A percentile compares a stretch with the other conserved stretches of the same genome.
Conservation (phyloP, 2,888 invertebrate species). For the Flexamia atlantica region DNA sequence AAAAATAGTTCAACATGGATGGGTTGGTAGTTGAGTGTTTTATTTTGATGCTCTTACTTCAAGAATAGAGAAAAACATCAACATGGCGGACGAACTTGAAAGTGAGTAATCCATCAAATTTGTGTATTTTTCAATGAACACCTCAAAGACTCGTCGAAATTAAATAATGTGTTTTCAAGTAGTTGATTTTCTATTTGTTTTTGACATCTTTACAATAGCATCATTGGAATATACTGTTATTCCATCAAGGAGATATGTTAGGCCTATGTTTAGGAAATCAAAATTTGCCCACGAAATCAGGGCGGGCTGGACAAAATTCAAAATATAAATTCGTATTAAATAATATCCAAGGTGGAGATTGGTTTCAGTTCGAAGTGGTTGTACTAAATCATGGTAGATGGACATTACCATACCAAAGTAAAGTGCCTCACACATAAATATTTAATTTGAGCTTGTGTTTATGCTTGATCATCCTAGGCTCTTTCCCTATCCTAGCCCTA, state of each 20-base stretch:
- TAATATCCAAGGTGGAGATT: background rate
- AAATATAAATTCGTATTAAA: conserved; percentile 28
- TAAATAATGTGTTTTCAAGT: background rate
- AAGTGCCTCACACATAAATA: too few relatives aligned
- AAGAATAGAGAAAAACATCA: conserved; percentile 76
- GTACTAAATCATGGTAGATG: too few relatives aligned
- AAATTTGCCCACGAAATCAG: conserved; percentile 41
- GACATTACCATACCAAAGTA: too few relatives aligned
- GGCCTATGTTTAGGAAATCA: conserved; percentile 16
- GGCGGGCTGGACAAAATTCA: conserved; percentile 47
- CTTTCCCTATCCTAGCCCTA: too few relatives aligned
- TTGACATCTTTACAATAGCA: background rate
- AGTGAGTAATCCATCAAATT: conserved; percentile 78
- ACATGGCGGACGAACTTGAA: conserved; percentile 90
- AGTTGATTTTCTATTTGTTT: background rate
- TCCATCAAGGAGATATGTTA: background rate
- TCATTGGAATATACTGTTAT: background rate
- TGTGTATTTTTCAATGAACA: background rate
- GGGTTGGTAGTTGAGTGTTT: background rate
- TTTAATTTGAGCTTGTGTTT: too few relatives aligned
- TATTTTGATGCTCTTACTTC: conserved; percentile 15
- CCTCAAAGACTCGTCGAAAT: background rate
- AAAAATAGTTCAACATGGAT: background rate
- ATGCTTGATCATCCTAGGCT: too few relatives aligned
- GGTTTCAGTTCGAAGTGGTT: too few relatives aligned